Base-by-base conservation (phyloP, 2,888 invertebrate species). In the Synanthedon myopaeformis region DNA sequence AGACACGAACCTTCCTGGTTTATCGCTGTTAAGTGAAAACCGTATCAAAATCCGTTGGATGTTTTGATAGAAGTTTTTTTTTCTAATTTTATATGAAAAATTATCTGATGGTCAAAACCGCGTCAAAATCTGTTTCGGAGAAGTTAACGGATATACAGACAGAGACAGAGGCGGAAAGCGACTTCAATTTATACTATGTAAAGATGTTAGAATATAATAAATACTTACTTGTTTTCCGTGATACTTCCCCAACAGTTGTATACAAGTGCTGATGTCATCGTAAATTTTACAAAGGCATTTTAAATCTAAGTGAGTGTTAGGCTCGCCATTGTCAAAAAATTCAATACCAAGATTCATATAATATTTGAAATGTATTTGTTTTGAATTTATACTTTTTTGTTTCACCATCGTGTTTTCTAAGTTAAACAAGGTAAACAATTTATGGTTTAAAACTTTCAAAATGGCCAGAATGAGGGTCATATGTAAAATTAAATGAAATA, bases 221-320 rank as follows among this genome's bases (percentile, higher is more conserved):
- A n/a, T 14, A 45, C 54, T 55, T 61, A 71, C 76, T 66, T 75
- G 74, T 23, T 66, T 45, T 41, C 74, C 73, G 52, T 79, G 77
- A 57, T 61, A 61, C 51, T 70, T 69, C 57, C 78, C 74, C 48
- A 82, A 61, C 11, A 78, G 62, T 45, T 69, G 64, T n/a, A 75
- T 57, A 52, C 70, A 69, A 4, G 70, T 66, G 17, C 64, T 68
- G 5, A 79, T 59, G 52, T 74, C 66, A 17, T 79, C 79, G 52
- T 80, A 80, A 11, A 71, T 52, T 57, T 64, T 69, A 59, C 74
- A 75, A n/a, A 80, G 60, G 49, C 56, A 57, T 55, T 67, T 69
- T 10, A 74, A 52, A 54, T 69, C 62, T 13, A 56, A 55, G 6
- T 57, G 41, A 12, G 55, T 50, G n/a, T 53, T 55, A 8, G 53